Evolutionary conservation across 2,888 invertebrate species (phyloP).

Genomic region (Byasa hedistus): DNA sequence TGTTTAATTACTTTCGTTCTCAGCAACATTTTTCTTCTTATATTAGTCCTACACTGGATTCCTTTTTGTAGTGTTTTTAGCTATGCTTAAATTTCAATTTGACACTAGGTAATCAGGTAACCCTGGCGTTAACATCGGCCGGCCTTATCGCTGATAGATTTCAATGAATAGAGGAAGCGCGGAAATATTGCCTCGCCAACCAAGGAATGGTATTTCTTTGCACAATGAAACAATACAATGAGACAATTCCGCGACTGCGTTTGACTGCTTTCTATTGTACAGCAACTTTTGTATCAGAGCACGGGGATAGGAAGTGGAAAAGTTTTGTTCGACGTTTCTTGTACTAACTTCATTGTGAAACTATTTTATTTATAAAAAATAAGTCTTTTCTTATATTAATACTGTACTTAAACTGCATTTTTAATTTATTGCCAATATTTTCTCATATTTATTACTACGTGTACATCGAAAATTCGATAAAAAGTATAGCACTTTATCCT

Average conservation of each 20-base stretch:
- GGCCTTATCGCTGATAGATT: conserved; percentile 40
- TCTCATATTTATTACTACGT: too few species aligned
- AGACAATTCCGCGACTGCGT: conserved; percentile 35
- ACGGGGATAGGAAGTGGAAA: conserved; percentile 11
- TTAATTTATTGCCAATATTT: too few species aligned
- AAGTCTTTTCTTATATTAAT: neutral
- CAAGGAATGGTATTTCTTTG: conserved; percentile 42
- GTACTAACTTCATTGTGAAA: neutral
- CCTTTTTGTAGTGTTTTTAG: neutral
- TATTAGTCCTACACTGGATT: too few species aligned
- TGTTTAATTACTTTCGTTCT: too few species aligned
- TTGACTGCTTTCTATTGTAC: conserved; percentile 25
- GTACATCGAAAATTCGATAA: too few species aligned
- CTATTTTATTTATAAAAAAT: neutral
- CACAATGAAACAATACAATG: conserved; percentile 36
- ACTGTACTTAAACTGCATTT: neutral
- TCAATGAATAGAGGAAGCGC: conserved; percentile 42
- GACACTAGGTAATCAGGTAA: neutral
- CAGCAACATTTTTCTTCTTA: too few species aligned
- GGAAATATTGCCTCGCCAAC: conserved; percentile 59
- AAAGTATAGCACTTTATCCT: too few species aligned
- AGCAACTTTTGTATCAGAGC: conserved; percentile 9
- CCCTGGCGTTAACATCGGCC: conserved; percentile 40
- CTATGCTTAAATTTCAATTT: neutral
- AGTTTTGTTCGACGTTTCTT: conserved; percentile 7